Evolutionary conservation across 2,113 vertebrate genomes (phyloP).

Genomic region (Abramis brama): DNA sequence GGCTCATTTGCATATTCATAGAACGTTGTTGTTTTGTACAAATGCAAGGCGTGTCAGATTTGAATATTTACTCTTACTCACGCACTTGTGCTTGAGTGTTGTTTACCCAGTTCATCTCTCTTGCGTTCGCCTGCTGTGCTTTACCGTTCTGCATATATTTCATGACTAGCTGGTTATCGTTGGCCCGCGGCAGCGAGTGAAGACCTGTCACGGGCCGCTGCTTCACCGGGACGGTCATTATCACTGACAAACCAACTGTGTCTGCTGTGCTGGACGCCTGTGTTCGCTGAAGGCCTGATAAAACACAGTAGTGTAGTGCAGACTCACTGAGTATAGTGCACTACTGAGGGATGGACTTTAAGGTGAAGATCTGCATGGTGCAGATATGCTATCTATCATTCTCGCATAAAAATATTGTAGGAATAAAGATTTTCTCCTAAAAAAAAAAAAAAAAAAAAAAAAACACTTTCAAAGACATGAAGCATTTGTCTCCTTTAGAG

Average conservation of each 20-base stretch:
- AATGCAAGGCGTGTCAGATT: neutral
- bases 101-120: neutral
- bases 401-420: neutral
- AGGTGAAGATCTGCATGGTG: neutral
- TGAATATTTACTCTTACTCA: neutral
- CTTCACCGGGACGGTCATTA: conserved; percentile 69
- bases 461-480: too few relatives aligned
- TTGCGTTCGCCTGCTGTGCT: neutral
- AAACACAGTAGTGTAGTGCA: neutral
- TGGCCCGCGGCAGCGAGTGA: conserved; percentile 56
- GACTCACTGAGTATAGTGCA: neutral
- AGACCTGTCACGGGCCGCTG: conserved; percentile 65
- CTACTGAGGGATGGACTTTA: neutral
- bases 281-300: neutral
- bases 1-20: too few relatives aligned
- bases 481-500: too few relatives aligned
- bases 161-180: conserved; percentile 39
- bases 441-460: too few relatives aligned
- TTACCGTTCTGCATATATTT: conserved; percentile 34
- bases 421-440: too few relatives aligned
- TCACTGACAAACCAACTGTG: conserved; percentile 61
- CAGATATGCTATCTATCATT: neutral
- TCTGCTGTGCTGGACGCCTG: conserved; percentile 13
- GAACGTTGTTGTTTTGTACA: too few relatives aligned
- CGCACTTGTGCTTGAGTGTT: neutral